These are phyloP conservation scores for Leptinotarsa undecemlineata DNA, from an alignment of 1,140 invertebrate genomes.

Conservation along the genomic window DNA sequence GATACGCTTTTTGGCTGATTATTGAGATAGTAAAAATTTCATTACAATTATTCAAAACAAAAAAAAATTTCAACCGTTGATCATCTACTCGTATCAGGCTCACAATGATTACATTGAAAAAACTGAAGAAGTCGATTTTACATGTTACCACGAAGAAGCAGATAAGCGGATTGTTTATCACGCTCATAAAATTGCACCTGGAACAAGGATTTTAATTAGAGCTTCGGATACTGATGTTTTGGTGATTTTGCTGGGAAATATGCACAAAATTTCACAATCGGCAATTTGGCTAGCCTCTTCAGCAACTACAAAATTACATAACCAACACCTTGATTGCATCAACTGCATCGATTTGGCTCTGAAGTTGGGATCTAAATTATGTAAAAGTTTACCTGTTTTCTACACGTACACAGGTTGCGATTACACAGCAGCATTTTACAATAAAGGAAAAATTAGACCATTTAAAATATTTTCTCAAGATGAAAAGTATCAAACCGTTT, in stretches of 20 bases:
- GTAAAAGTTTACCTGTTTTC: slow-evolving; percentile 44
- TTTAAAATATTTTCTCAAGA: slow-evolving; percentile 49
- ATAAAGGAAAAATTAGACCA: slow-evolving; percentile 51
- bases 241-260: slow-evolving; percentile 7
- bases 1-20: not conserved
- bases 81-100: not conserved
- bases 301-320: slow-evolving; percentile 33
- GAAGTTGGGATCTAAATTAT: slow-evolving; percentile 39
- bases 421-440: slow-evolving; percentile 51
- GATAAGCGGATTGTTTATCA: slow-evolving; percentile 48
- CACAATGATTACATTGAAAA: slow-evolving; percentile 6
- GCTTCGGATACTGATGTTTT: slow-evolving; percentile 48
- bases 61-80: too few species aligned
- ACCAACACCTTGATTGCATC: slow-evolving; percentile 37
- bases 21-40: not conserved
- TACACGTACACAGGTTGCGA: slow-evolving; percentile 52
- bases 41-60: too few species aligned
- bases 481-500: slow-evolving; percentile 47
- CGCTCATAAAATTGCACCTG: slow-evolving; percentile 36
- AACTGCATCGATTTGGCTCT: slow-evolving; percentile 45
- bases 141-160: slow-evolving; percentile 49
- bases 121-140: slow-evolving; percentile 35
- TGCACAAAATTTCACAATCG: slow-evolving; percentile 43
- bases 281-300: slow-evolving; percentile 40
- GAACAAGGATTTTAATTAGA: slow-evolving; percentile 43